Base-by-base conservation (phyloP, 2,797 vertebrate genomes). In the Falco naumanni region DNA sequence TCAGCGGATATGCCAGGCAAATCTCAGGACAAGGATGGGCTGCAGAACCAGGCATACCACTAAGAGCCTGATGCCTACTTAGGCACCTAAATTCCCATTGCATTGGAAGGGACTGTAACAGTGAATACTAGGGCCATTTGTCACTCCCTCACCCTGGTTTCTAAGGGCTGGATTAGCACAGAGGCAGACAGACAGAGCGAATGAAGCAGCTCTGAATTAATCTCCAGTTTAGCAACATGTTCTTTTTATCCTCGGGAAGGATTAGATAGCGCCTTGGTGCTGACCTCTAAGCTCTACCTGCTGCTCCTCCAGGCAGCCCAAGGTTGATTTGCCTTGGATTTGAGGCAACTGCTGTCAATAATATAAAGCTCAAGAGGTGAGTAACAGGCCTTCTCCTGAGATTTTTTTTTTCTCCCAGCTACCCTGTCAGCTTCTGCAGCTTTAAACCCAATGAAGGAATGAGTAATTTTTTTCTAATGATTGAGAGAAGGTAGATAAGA, bases 401-500 rank as follows among this genome's bases (percentile, higher is more conserved):
- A 86, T 53, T 25, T 43, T 47, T 41, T 41, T 63, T 68, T 47
- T 59, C 43, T 7, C 4, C 71, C 53, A 87, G 56, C 21, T 61
- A 68, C 34, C 45, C 56, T 87, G 33, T 65, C 91, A 95, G 56
- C 34, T 95, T 33, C 79, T 68, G 92, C 65, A 88, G 66, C 88
- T 95, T 92, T 90, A 95, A 94, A 64, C 45, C 47, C 51, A 72
- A 13, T 8, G 26, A 61, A 90, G 82, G 74, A 94, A 94, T 79
- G 29, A 94, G 79, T 90, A 70, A 60, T 74, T 89, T 89, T 92
- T 93, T 88, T 57, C 57, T 87, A 51, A 96, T 96, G 89, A 97
- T 90, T 94, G 94, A 97, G 96, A 82, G 84, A 81, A 92, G 77
- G 39, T 21, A 85, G 91, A 96, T 97, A 97, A 97, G 96, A 97